Conservation (phyloP, 2,797 vertebrate species). For the Enteromius treurensis region DNA sequence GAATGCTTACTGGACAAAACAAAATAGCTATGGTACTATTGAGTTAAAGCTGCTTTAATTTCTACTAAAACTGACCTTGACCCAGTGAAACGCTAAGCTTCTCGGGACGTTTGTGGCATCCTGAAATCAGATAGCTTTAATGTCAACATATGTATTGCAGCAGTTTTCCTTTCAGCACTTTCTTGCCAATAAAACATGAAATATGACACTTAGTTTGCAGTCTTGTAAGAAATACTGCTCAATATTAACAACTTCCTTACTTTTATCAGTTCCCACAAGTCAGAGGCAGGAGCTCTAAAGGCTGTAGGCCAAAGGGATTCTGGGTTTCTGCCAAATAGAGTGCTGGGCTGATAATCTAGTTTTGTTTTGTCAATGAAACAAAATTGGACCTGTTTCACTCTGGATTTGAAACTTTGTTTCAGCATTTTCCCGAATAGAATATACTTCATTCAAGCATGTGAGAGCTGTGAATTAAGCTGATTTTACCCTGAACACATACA, state of each 20-base stretch:
- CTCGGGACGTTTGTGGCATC: slow-evolving; percentile 23
- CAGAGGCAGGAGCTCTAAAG: not conserved
- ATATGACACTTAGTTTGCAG: slow-evolving; percentile 18
- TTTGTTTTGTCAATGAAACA: not conserved
- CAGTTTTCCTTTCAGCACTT: not conserved
- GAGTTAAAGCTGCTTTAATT: not conserved
- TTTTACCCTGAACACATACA: not conserved
- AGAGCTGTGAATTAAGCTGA: not conserved
- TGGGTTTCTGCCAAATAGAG: not conserved
- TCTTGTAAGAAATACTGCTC: slow-evolving; percentile 7
- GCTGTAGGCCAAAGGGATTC: slow-evolving; percentile 1
- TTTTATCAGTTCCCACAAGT: slow-evolving; percentile 1
- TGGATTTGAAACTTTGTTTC: not conserved
- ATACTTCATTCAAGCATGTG: not conserved
- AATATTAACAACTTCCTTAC: not conserved
- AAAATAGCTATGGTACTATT: not conserved
- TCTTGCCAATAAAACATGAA: slow-evolving; percentile 19
- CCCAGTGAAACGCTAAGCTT: not conserved
- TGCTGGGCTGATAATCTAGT: not conserved
- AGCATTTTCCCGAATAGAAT: not conserved
- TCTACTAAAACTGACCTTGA: slow-evolving; percentile 5
- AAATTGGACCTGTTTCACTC: not conserved
- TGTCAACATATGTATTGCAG: not conserved
- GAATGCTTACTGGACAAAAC: not conserved
- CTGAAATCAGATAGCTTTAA: slow-evolving; percentile 16